Evolutionary conservation across 92 coral and sea anemone species (phyloP).

Genomic region (Nematostella vectensis): DNA sequence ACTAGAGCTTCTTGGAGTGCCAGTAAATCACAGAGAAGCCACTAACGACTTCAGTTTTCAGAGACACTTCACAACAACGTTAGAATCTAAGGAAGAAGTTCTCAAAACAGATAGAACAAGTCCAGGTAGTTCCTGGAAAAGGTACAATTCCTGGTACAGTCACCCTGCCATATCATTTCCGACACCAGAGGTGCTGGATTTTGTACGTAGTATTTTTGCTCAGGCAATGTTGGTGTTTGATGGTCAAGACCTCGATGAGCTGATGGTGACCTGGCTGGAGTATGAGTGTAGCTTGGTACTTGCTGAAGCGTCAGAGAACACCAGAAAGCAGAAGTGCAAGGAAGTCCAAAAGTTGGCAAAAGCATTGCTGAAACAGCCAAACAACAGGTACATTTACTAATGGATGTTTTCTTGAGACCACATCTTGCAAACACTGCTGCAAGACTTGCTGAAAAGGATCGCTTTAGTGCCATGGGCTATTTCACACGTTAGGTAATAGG

Average conservation of each 20-base stretch:
- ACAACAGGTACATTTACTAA: constrained; percentile 43
- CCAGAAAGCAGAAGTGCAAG: constrained; percentile 44
- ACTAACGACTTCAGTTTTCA: constrained; percentile 21
- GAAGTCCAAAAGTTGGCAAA: constrained; percentile 85
- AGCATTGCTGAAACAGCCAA: constrained; percentile 59
- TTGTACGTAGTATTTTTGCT: constrained; percentile 60
- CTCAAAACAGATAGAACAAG: neutral
- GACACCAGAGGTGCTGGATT: constrained; percentile 22
- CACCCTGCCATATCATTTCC: constrained; percentile 16
- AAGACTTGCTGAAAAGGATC: neutral
- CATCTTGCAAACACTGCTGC: neutral
- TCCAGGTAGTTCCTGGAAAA: constrained; percentile 20
- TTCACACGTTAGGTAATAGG: too few relatives aligned
- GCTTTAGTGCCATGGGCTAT: too few relatives aligned
- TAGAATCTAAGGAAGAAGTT: constrained; percentile 40
- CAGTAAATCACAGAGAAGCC: constrained; percentile 24
- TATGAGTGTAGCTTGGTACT: constrained; percentile 52
- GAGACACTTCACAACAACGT: constrained; percentile 26
- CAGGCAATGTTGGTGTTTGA: constrained; percentile 65
- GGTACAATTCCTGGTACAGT: constrained; percentile 31
- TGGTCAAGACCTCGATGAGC: constrained; percentile 34
- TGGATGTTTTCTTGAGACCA: neutral
- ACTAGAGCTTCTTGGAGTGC: constrained; percentile 64
- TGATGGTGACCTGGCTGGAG: constrained; percentile 63
- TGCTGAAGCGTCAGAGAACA: constrained; percentile 34